Conservation (phyloP, 92 coral and sea anemone species). For the Porites lobata region DNA sequence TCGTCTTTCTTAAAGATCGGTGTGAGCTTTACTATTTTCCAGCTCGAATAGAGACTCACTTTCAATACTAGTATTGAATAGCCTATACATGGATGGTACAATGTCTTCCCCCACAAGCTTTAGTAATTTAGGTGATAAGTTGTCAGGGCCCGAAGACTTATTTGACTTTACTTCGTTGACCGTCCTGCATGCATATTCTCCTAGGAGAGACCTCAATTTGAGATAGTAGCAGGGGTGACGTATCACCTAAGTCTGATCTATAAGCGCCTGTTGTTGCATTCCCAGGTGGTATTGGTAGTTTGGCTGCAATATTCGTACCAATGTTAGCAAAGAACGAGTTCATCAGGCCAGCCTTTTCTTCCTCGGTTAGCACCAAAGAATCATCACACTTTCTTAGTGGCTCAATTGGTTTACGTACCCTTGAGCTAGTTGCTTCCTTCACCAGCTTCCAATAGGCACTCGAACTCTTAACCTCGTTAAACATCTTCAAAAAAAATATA, state of each 20-base stretch:
- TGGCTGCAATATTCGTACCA: background rate
- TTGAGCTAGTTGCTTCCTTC: background rate
- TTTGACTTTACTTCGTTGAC: no score
- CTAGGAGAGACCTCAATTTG: no score
- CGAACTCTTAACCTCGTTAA: background rate
- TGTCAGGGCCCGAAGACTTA: no score
- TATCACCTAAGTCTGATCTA: no score
- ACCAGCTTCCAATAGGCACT: constrained; percentile 4
- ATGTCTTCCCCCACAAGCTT: constrained; percentile 59
- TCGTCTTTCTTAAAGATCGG: constrained; percentile 58
- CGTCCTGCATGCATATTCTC: no score
- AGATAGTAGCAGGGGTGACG: no score
- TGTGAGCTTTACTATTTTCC: constrained; percentile 53
- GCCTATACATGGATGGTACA: constrained; percentile 43
- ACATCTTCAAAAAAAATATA: constrained; percentile 1
- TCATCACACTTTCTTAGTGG: constrained; percentile 32
- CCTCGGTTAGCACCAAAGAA: background rate
- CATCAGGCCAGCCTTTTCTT: constrained; percentile 7
- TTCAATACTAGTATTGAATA: background rate
- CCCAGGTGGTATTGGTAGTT: background rate
- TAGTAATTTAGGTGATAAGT: background rate
- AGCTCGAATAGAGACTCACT: background rate
- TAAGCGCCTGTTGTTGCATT: background rate
- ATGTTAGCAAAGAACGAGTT: background rate
- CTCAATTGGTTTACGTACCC: constrained; percentile 5